A percentile compares a stretch with the other conserved stretches of the same genome.
These are phyloP conservation scores for Phoeniculus purpureus DNA, from an alignment of 2,797 vertebrate species.

Conservation along the genomic window DNA sequence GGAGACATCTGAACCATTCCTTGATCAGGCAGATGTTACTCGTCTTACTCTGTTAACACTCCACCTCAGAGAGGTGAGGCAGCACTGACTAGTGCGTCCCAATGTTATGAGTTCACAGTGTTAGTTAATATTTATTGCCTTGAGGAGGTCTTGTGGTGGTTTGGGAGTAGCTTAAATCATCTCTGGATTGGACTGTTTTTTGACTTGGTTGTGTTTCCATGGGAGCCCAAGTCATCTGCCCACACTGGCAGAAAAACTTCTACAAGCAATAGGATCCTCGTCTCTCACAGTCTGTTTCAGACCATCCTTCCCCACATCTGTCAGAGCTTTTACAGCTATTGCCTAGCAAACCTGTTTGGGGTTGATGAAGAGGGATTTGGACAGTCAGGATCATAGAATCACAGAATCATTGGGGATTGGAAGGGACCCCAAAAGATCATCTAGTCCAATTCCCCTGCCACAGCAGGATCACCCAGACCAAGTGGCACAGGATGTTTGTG, in stretches of 20 bases:
- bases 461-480: too few species aligned
- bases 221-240: neutral
- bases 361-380: constrained; percentile 4
- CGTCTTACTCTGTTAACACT: neutral
- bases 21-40: neutral
- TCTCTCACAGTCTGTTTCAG: neutral
- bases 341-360: neutral
- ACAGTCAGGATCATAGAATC: too few species aligned
- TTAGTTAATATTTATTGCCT: neutral
- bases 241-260: neutral
- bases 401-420: too few species aligned
- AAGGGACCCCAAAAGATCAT: too few species aligned
- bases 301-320: neutral
- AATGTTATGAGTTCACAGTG: neutral
- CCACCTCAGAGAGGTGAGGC: neutral
- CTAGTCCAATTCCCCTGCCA: too few species aligned
- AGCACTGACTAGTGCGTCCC: neutral
- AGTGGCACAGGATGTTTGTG: constrained; percentile 20
- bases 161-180: neutral
- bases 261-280: neutral
- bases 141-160: neutral
- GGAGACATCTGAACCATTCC: neutral
- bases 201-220: neutral
- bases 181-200: neutral
- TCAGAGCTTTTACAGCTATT: neutral